A percentile compares a stretch with the other conserved stretches of the same genome.
Evolutionary conservation across 2,888 invertebrate genomes (phyloP).

Genomic region (Chaetogeoica ovagalla): DNA sequence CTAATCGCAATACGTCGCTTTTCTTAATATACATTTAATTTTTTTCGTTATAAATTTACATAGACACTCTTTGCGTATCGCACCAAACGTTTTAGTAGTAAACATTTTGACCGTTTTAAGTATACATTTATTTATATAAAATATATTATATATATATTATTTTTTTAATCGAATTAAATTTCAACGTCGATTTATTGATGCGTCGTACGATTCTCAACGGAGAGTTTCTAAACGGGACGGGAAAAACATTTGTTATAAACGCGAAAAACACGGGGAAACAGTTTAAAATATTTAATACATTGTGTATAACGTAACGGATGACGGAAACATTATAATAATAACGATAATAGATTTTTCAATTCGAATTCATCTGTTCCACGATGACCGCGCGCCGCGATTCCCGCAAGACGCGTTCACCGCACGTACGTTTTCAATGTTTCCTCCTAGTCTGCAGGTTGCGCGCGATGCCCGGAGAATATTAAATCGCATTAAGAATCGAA

Average conservation of each 20-base stretch:
- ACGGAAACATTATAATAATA: background rate
- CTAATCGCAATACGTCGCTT: background rate
- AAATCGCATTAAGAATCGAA: slow-evolving; percentile 8
- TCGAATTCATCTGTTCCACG: background rate
- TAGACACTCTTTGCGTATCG: background rate
- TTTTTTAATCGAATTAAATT: background rate
- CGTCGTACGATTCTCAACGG: background rate
- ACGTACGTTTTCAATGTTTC: slow-evolving; percentile 28
- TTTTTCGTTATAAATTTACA: background rate
- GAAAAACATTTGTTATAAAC: background rate
- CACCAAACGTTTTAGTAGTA: background rate
- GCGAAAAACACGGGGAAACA: too few relatives aligned
- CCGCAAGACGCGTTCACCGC: slow-evolving; percentile 12
- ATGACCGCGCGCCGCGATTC: background rate
- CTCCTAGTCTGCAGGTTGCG: background rate
- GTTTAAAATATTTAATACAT: too few relatives aligned
- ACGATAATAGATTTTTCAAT: too few relatives aligned
- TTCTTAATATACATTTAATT: too few relatives aligned
- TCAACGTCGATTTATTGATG: too few relatives aligned
- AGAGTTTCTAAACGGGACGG: background rate
- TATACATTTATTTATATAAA: background rate
- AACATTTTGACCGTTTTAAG: background rate
- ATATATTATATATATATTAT: too few relatives aligned
- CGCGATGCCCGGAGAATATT: slow-evolving; percentile 2
- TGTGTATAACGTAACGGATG: background rate